Conservation (phyloP, 2,888 invertebrate genomes). For the Tenthredo notha region DNA sequence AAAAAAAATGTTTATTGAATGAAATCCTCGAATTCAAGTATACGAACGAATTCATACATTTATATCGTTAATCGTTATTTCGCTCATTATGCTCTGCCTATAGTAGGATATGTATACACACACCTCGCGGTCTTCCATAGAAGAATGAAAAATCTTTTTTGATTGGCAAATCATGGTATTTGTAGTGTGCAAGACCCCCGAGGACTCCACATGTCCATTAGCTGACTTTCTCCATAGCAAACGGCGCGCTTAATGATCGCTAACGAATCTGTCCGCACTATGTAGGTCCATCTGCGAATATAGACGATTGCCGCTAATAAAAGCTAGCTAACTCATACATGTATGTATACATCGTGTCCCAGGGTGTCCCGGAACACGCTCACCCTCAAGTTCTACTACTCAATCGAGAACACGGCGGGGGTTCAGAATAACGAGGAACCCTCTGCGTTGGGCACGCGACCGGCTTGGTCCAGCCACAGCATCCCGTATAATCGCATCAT, state of each 20-base stretch:
- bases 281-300: slow-evolving; percentile 70
- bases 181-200: slow-evolving; percentile 7
- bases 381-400: slow-evolving; percentile 55
- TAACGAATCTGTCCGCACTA: slow-evolving; percentile 74
- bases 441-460: slow-evolving; percentile 67
- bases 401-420: slow-evolving; percentile 67
- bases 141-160: slow-evolving; percentile 28
- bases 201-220: slow-evolving; percentile 44
- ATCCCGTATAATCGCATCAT: slow-evolving; percentile 24
- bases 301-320: slow-evolving; percentile 67
- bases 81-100: neutral
- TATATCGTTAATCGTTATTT: neutral
- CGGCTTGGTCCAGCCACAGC: slow-evolving; percentile 32
- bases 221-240: slow-evolving; percentile 48
- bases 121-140: neutral
- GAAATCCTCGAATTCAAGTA: neutral
- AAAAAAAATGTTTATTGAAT: neutral
- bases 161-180: slow-evolving; percentile 16
- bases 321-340: slow-evolving; percentile 60
- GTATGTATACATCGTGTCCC: slow-evolving; percentile 53
- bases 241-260: slow-evolving; percentile 69
- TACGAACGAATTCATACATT: neutral
- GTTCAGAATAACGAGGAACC: slow-evolving; percentile 70
- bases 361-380: slow-evolving; percentile 60
- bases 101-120: neutral